Evolutionary conservation across 2,113 vertebrate species (phyloP), one percentile per base, ranked within the genome.

Genomic region (Aspiorhynchus laticeps): DNA sequence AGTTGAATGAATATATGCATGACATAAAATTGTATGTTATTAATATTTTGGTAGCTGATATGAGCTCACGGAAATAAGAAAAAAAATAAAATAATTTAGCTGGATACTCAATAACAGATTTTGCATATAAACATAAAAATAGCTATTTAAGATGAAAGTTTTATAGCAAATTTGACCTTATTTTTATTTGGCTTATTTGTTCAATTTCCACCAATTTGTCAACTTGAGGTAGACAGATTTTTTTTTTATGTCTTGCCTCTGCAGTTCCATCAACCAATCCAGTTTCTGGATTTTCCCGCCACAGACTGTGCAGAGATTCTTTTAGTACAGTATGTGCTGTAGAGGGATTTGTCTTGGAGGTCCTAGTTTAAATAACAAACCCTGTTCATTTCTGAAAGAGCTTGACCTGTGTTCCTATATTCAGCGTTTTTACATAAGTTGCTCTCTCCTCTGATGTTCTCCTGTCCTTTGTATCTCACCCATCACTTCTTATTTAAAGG

Each of bases 361-460:
- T 91, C 31, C 43, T 36, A 43, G 80, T 84, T 88, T 88, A 63
- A 86, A 90, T 48, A 38, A 41, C 59, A 89, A 90, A 73, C 67
- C 75, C 67, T 87, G 51, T 1, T 67, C 90, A 87, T 92, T 91
- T 88, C 89, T 56, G 41, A 26, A 90, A 88, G 89, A 31, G 38
- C 75, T 82, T 92, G 81, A 89, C 59, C 80, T 88, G 80, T 90
- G 87, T 92, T 93, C 89, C 89, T 83, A 89, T 87, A 86, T 90
- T 92, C 89, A 74, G 80, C 63, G 86, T 93, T 93, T 94, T 94
- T 94, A 93, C 89, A 88, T 90, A 94, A 80, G 91, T 85, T 88
- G 85, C 87, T 82, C 78, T 85, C 85, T 77, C 26, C 80, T 80
- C 88, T 84, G 89, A 88, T 76, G 81, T 92, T 87, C 86, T 91